Conservation (phyloP, 1,140 invertebrate species). For the Eueides isabella region DNA sequence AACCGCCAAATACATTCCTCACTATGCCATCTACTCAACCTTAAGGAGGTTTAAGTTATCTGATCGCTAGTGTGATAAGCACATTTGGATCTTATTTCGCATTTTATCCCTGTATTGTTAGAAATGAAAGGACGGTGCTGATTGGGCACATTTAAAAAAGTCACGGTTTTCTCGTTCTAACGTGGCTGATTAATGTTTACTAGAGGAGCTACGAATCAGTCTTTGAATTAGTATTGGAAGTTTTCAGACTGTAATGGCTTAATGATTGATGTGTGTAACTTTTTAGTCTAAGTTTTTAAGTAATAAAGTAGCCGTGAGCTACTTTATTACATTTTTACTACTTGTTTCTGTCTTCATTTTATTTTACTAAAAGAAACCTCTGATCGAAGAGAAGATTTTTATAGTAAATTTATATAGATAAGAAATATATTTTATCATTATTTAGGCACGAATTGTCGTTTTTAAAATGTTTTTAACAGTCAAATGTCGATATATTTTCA, state of each 20-base stretch:
- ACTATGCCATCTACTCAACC: background rate
- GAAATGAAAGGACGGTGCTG: slow-evolving; percentile 63
- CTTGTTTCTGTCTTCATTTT: background rate
- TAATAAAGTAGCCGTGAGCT: too few relatives aligned
- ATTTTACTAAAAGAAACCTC: background rate
- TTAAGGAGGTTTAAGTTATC: background rate
- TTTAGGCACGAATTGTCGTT: too few relatives aligned
- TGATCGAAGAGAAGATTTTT: too few relatives aligned
- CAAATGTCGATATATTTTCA: too few relatives aligned
- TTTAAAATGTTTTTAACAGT: too few relatives aligned
- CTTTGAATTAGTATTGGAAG: slow-evolving; percentile 40
- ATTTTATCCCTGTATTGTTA: slow-evolving; percentile 65
- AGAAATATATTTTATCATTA: too few relatives aligned
- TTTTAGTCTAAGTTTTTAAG: slow-evolving; percentile 16
- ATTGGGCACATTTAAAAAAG: slow-evolving; percentile 73
- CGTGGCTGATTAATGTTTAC: slow-evolving; percentile 42
- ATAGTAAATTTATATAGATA: too few relatives aligned
- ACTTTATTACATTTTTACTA: background rate
- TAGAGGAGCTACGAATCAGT: slow-evolving; percentile 33
- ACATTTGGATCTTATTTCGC: slow-evolving; percentile 61
- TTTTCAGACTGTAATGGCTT: slow-evolving; percentile 41
- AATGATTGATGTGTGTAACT: slow-evolving; percentile 39
- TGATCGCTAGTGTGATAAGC: background rate
- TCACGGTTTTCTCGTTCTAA: slow-evolving; percentile 54
- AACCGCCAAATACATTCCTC: too few relatives aligned